A percentile compares a stretch with the other conserved stretches of the same genome.
Conservation (phyloP, 2,113 vertebrate genomes). For the Aptenodytes forsteri region DNA sequence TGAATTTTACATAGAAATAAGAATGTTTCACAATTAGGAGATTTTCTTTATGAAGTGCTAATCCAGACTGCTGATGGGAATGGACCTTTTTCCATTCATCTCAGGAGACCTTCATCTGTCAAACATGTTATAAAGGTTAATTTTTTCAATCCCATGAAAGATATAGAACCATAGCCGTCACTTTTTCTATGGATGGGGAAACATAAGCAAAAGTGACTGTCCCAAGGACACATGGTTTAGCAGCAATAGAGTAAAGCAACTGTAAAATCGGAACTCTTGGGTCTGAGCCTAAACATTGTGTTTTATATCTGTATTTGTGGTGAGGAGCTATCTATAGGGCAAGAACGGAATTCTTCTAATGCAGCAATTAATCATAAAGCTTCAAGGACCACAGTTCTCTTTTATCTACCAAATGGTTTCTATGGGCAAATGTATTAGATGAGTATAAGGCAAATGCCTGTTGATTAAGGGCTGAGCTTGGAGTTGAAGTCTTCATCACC, state of each 20-base stretch:
- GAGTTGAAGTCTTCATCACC: conserved; percentile 5
- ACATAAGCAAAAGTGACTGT: background rate
- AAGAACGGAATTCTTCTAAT: background rate
- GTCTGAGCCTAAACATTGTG: background rate
- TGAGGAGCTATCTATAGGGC: background rate
- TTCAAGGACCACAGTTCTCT: background rate
- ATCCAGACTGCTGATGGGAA: background rate
- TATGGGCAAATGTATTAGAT: background rate
- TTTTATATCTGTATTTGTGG: background rate
- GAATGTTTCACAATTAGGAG: background rate
- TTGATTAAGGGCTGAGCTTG: conserved; percentile 31
- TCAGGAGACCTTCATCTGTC: background rate
- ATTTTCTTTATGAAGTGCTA: background rate
- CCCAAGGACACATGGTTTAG: background rate
- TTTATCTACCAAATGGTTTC: background rate
- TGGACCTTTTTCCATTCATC: background rate
- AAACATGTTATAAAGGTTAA: background rate
- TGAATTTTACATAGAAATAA: background rate
- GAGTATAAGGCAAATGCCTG: background rate
- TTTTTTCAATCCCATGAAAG: background rate
- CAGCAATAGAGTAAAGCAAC: background rate
- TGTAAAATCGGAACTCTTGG: background rate
- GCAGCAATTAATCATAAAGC: background rate
- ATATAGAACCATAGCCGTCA: background rate
- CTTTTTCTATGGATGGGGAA: background rate